Evolutionary conservation across 2,888 invertebrate species (phyloP), one percentile per base, ranked within the genome.

Genomic region (Octodonta nipae): DNA sequence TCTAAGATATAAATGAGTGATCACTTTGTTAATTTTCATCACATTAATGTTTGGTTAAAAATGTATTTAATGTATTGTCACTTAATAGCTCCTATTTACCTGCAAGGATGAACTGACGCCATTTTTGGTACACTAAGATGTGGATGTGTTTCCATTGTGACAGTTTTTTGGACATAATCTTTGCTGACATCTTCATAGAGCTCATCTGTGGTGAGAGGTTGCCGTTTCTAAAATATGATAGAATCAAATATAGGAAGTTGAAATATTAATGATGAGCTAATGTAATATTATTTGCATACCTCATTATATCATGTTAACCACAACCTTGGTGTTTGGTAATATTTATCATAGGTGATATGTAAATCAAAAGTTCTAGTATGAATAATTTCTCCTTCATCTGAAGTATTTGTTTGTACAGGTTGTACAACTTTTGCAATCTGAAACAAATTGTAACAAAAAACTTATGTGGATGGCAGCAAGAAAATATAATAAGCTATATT

Each of bases 151-250:
- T 99, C 98, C 85, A 98, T 91, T 26, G 98, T 99, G 33, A 99
- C 95, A 2, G 98, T 99, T 68, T 96, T 96, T 68, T 95, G 92
- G 4, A 92, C 96, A 67, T 99, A 96, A 66, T 99, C 98, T 62
- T 93, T 93, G 43, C 93, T 95, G 33, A 99, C 91, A 64, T 99
- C 98, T 65, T 98, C 93, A 64, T 95, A 98, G 83, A 96, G 92
- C 65, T 95, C 83, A 45, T 93, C 87, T 33, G 89, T 88, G 15
- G 77, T 80, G 42, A 99, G 67, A 11, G 89, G 81, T 42, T 82
- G 78, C 26, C 87, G 80, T 56, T 81, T 81, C 86, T 89, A 56
- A 33, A 60, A 43, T 26, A 39, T 17, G 25, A 33, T n/a, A n/a
- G n/a, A n/a, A n/a, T n/a, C n/a, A n/a, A n/a, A n/a, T n/a, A n/a